Evolutionary conservation across 2,797 vertebrate genomes (phyloP).

Genomic region (Thamnophis elegans): DNA sequence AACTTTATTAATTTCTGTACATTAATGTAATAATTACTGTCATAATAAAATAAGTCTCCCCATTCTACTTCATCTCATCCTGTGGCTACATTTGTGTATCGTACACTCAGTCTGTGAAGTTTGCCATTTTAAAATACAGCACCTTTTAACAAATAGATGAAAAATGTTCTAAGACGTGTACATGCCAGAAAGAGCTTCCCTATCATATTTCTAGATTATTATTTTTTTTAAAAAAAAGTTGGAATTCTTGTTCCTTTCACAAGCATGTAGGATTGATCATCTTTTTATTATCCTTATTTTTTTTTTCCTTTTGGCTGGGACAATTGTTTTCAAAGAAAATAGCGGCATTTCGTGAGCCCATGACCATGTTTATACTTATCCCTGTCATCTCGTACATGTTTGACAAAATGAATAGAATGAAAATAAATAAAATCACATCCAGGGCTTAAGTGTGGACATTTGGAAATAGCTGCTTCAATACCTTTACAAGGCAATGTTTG

Average conservation of each 20-base stretch:
- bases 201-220: not conserved
- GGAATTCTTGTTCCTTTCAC: not conserved
- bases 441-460: not conserved
- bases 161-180: not conserved
- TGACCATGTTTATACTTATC: too few species aligned
- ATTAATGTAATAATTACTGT: not conserved
- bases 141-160: not conserved
- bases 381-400: too few species aligned
- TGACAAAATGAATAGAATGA: too few species aligned
- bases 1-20: not conserved
- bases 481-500: not conserved
- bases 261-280: too few species aligned
- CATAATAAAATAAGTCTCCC: not conserved
- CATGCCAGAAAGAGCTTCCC: not conserved
- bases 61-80: not conserved
- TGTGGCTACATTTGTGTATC: not conserved
- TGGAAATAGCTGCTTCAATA: not conserved
- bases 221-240: too few species aligned
- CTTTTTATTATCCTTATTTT: not conserved
- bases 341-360: not conserved
- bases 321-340: too few species aligned
- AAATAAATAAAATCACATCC: too few species aligned
- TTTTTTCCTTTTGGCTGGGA: not conserved
- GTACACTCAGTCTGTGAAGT: not conserved
- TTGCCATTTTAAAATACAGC: not conserved